These are phyloP conservation scores for Neuroterus valhalla DNA, from an alignment of 1,140 invertebrate species.

Conservation along the genomic window DNA sequence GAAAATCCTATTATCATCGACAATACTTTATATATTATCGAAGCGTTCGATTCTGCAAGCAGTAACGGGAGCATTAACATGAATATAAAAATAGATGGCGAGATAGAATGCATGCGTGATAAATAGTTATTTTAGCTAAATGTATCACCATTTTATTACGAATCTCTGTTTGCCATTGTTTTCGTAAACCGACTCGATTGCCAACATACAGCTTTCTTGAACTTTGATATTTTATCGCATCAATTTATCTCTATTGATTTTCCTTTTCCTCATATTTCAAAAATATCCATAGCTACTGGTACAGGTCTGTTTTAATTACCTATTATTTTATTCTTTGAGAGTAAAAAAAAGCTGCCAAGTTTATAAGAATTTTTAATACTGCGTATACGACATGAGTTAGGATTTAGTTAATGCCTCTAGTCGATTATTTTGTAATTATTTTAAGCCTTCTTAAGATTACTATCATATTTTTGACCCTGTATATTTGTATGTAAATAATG, in stretches of 20 bases:
- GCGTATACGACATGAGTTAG: constrained; percentile 44
- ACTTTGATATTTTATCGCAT: not conserved
- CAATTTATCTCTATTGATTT: not conserved
- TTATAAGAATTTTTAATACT: constrained; percentile 36
- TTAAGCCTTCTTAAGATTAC: constrained; percentile 20
- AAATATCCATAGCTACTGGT: not conserved
- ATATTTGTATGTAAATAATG: constrained; percentile 15
- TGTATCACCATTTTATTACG: no score
- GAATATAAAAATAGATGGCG: not conserved
- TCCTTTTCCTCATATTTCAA: not conserved
- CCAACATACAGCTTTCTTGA: not conserved
- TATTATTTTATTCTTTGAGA: not conserved
- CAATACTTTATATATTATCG: constrained; percentile 19
- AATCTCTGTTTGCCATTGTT: no score
- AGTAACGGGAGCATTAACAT: constrained; percentile 3
- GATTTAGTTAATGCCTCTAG: constrained; percentile 57
- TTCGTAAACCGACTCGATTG: no score
- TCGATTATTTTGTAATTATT: constrained; percentile 47
- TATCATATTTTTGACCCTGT: not conserved
- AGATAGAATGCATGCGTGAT: no score
- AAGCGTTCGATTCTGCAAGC: not conserved
- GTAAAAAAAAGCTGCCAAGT: constrained; percentile 36
- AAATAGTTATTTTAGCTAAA: no score
- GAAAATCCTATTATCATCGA: constrained; percentile 15
- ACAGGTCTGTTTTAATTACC: not conserved